Conservation (phyloP, 1,140 invertebrate genomes). For the Cherax quadricarinatus region DNA sequence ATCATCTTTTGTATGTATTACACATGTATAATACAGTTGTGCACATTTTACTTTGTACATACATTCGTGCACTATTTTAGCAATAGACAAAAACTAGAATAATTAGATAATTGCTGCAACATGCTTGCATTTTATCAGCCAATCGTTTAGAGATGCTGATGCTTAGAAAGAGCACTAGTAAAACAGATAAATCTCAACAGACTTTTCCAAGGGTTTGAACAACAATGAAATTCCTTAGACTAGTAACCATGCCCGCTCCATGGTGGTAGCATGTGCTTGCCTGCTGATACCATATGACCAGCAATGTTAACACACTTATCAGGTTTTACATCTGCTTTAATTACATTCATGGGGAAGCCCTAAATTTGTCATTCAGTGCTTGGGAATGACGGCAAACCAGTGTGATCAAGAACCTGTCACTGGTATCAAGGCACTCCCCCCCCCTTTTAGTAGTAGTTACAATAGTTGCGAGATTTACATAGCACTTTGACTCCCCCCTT, state of each 20-base stretch:
- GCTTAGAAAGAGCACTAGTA: conserved; percentile 27
- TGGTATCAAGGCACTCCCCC: too few species aligned
- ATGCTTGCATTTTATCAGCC: conserved; percentile 22
- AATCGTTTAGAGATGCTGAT: conserved; percentile 45
- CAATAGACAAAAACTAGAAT: conserved; percentile 30
- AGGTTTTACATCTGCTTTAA: background rate
- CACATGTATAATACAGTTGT: background rate
- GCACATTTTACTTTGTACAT: background rate
- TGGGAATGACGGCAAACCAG: background rate
- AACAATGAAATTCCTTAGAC: conserved; percentile 31
- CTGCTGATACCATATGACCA: conserved; percentile 34
- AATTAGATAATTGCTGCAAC: conserved; percentile 28
- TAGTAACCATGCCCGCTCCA: conserved; percentile 67
- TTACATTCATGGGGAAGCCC: background rate
- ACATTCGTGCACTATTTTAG: conserved; percentile 43
- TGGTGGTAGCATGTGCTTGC: conserved; percentile 68
- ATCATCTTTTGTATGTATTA: background rate
- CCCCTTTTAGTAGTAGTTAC: too few species aligned
- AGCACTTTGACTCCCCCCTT: too few species aligned
- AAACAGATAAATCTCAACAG: background rate
- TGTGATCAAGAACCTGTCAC: background rate
- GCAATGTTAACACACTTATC: background rate
- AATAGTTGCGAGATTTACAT: too few species aligned
- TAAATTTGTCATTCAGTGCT: too few species aligned
- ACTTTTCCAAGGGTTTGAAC: conserved; percentile 8